A percentile compares a stretch with the other conserved stretches of the same genome.
Evolutionary conservation across 2,797 vertebrate genomes (phyloP).

Genomic region (Xerus rutilus): DNA sequence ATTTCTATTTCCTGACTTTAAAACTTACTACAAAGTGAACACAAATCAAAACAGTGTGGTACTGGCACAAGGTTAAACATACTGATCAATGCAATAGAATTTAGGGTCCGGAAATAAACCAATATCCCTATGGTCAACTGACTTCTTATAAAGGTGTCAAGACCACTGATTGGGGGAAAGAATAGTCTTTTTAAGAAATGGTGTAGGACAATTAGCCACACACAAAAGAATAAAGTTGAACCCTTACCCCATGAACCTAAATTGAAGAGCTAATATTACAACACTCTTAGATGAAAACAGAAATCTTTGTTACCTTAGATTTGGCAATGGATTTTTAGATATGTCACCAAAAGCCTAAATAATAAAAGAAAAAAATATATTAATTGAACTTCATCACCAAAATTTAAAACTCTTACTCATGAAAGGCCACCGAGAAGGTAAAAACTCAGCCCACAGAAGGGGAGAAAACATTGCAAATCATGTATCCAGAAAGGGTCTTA

Average conservation of each 20-base stretch:
- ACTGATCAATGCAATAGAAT: not conserved
- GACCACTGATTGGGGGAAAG: not conserved
- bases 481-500: not conserved
- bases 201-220: not conserved
- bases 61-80: not conserved
- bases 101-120: not conserved
- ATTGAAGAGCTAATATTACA: not conserved
- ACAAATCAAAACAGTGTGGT: not conserved
- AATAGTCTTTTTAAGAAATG: not conserved
- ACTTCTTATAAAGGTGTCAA: not conserved
- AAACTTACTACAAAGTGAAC: not conserved
- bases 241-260: not conserved
- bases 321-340: constrained; percentile 5
- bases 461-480: not conserved
- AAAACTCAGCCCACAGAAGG: not conserved
- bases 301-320: no score
- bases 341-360: not conserved
- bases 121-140: not conserved
- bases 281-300: not conserved
- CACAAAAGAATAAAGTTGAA: not conserved
- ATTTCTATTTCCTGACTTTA: not conserved
- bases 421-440: not conserved
- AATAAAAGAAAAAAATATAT: not conserved
- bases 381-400: not conserved
- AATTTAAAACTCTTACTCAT: constrained; percentile 17